Evolutionary conservation across 2,797 vertebrate genomes (phyloP), one percentile per base, ranked within the genome.

Genomic region (Spondyliosoma cantharus): DNA sequence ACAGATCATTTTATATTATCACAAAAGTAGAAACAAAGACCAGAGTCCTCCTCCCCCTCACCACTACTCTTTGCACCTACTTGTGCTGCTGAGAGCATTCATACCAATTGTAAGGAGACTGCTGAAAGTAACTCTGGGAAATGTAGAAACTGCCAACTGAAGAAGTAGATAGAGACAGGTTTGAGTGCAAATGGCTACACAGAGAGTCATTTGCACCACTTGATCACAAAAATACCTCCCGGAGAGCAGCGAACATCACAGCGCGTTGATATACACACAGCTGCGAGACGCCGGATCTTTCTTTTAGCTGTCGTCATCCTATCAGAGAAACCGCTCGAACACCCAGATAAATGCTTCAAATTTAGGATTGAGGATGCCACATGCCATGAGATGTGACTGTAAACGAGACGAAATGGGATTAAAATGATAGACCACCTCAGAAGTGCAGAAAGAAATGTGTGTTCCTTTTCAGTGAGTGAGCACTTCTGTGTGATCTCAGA

Each of bases 331-430:
- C 5, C 68, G 69, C 70, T 22, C 0, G 1, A 83, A 75, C 81
- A 14, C 73, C 74, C 29, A n/a, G 45, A 80, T 69, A 69, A 84
- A 82, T 76, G 83, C 79, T 66, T 72, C 25, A 25, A 63, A 77
- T 76, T 45, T 54, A 25, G 66, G 58, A 74, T 50, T 42, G 84
- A 82, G 71, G 49, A 24, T 59, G n/a, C 8, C 7, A 3, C 49
- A 37, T 54, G 63, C 48, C 68, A 52, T 24, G 53, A 76, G 61
- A 83, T 37, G 59, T 20, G 61, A 70, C 62, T 75, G 72, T 75
- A 81, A 82, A 79, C 52, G 57, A 49, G 80, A 90, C 67, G 64
- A 65, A 85, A 78, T 70, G 45, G 66, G 78, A 80, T 85, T 85
- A 80, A 82, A 83, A 77, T 64, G 71, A 85, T 70, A 24, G 68